Conservation (phyloP, 2,888 invertebrate species). For the Luperina testacea region DNA sequence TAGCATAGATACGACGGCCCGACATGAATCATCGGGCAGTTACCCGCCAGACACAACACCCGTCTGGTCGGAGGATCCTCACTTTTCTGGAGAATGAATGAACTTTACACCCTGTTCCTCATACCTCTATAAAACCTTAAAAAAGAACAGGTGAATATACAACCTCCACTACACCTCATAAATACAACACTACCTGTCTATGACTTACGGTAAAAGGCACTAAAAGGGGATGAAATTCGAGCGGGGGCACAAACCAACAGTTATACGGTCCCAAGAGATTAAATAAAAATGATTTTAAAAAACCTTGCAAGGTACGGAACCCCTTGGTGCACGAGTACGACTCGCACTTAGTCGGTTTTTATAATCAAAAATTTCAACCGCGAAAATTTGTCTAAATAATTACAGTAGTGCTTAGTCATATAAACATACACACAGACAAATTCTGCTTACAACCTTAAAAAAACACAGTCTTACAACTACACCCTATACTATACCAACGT, state of each 20-base stretch:
- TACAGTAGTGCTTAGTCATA: not conserved
- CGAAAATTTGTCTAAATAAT: not conserved
- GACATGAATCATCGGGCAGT: no score
- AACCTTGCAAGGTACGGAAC: not conserved
- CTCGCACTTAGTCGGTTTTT: not conserved
- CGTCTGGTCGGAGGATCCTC: no score
- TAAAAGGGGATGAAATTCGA: not conserved
- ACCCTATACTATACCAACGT: constrained; percentile 35
- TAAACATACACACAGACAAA: not conserved
- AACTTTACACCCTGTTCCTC: no score
- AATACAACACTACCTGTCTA: not conserved
- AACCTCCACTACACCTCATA: not conserved
- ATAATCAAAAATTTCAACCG: not conserved
- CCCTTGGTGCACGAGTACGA: not conserved
- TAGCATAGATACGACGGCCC: no score
- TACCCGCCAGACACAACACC: no score
- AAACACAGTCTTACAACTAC: constrained; percentile 13
- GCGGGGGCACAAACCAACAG: not conserved
- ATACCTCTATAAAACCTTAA: no score
- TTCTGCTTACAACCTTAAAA: not conserved
- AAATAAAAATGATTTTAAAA: not conserved
- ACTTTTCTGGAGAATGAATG: no score
- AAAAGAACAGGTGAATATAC: no score
- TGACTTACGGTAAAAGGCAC: not conserved
- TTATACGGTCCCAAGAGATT: not conserved